Base-by-base conservation (phyloP, 1,140 invertebrate species). In the Eriocheir sinensis region DNA sequence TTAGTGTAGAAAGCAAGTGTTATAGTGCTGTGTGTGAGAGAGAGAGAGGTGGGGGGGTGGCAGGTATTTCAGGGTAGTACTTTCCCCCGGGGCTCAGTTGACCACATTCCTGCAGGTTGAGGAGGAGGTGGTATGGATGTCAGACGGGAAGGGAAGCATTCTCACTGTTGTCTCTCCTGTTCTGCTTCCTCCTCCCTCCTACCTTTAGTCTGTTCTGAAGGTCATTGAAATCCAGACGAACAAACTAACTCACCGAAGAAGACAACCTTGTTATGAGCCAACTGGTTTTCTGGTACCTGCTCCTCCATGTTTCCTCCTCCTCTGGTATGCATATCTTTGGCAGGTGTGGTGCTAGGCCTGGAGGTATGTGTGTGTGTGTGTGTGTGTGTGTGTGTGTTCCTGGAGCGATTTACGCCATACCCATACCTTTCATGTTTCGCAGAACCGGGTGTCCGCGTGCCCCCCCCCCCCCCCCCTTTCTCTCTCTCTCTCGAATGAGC, bases 341-440 rank as follows among this genome's bases (percentile, higher is more conserved):
- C 60, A n/a, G 27, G 27, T 27, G 86, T 41, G 85, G 86, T 89
- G 86, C 4, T 41, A 36, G 40, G 38, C 41, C n/a, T 41, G 86
- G 40, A 17, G 40, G 8, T 40, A 9, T 36, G 4, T 38, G 85
- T 86, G 85, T 44, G 85, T 86, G 85, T 44, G 40, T 89, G 86
- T 48, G 86, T 72, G 60, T 44, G 86, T 48, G 86, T 89, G 86
- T 44, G 86, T 89, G 30, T 38, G 21, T 41, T 89, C 86, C 60
- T 27, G 60, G 60, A 72, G 60, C 6, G 4, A n/a, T 72, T 21
- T 60, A 60, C 53, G 21, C 60, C 60, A 21, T 2, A 72, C 60
- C n/a, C n/a, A n/a, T n/a, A n/a, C n/a, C n/a, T n/a, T n/a, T n/a
- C n/a, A n/a, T n/a, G 60, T 72, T 72, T 72, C 60, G 60, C 27